Evolutionary conservation across 2,797 vertebrate genomes (phyloP).

Genomic region (Acanthurus tractus): DNA sequence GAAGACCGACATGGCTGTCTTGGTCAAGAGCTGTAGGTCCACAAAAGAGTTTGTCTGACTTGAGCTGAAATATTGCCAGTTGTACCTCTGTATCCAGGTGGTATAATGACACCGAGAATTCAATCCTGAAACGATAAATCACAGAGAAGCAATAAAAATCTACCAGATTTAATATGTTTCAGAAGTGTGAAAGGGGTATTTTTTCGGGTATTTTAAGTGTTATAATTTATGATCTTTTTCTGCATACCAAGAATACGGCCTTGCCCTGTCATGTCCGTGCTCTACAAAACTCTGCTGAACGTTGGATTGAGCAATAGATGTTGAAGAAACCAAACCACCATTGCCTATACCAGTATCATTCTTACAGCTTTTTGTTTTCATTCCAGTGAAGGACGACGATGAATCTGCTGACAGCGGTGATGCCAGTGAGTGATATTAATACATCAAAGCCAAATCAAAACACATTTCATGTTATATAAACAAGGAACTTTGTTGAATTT

Average conservation of each 20-base stretch:
- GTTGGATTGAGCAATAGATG: constrained; percentile 19
- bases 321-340: background rate
- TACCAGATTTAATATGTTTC: background rate
- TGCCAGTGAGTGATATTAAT: constrained; percentile 52
- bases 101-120: background rate
- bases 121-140: background rate
- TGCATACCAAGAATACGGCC: constrained; percentile 27
- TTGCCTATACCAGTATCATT: background rate
- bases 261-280: constrained; percentile 48
- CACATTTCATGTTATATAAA: background rate
- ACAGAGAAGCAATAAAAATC: background rate
- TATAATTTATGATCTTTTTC: background rate
- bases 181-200: background rate
- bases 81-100: background rate
- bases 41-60: background rate
- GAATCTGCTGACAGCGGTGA: constrained; percentile 30
- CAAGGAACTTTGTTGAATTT: background rate
- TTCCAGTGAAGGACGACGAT: constrained; percentile 62
- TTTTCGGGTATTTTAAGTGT: background rate
- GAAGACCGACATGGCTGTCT: constrained; percentile 87
- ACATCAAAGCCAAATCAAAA: constrained; percentile 19
- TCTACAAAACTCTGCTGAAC: constrained; percentile 1
- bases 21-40: constrained; percentile 89
- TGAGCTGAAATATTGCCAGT: background rate
- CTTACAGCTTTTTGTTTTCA: constrained; percentile 27